Base-by-base conservation (phyloP, 2,888 invertebrate genomes). In the Drosophila villosipedis region DNA sequence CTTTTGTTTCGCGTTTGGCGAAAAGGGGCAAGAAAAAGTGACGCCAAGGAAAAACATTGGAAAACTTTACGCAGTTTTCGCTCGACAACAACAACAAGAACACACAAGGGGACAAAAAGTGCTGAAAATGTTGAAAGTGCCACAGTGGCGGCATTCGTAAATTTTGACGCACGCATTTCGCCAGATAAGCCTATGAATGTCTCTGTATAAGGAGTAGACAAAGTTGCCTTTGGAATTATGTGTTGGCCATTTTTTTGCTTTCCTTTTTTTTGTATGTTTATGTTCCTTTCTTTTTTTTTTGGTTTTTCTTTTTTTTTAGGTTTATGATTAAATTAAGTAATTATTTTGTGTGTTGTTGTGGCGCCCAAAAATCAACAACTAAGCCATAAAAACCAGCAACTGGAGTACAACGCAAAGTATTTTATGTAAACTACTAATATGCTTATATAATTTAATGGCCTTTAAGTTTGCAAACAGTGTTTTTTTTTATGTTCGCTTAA, bases 271-370 rank as follows among this genome's bases (percentile, higher is more conserved):
- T 19, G 37, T 54, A 31, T 76, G 55, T 69, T 68, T 61, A 49
- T 59, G 28, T 68, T 54, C 30, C 57, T 54, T 69, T 68, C 2
- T 43, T 41, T 41, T 47, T 10, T 75, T 70, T 25, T 65, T 70
- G 3, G 3, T 62, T n/a, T 47, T 30, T 31, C 19, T 39, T 57
- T 61, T n/a, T 67, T 53, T 64, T 78, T 68, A 63, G 73, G 71
- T 75, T 80, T 79, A 76, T 82, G 83, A 81, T 87, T 87, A 85
- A 91, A 89, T 91, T 82, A 90, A 91, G 90, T 91, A 91, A 91
- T 91, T 91, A 87, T 89, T 84, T 47, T 86, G 74, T 52, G 39
- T 16, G 58, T 65, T 61, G 60, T 59, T 58, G 76, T 79, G 82
- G 73, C 76, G 84, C 80, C 82, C 50, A 28, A 68, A 28, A 50